These are phyloP conservation scores for Pelobates cultripes DNA, from an alignment of 2,797 vertebrate genomes.

Conservation along the genomic window DNA sequence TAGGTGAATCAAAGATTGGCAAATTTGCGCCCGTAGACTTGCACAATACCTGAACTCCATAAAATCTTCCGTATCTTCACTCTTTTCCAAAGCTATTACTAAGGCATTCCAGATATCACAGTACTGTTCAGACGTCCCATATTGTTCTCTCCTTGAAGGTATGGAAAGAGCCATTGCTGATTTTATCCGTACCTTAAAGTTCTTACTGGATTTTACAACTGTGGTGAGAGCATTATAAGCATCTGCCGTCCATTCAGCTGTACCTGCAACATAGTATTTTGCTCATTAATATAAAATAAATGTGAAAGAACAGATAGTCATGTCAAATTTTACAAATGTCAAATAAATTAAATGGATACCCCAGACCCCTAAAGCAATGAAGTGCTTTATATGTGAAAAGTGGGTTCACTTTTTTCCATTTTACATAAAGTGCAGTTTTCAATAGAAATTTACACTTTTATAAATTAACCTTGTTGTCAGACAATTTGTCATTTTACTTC, in stretches of 20 bases:
- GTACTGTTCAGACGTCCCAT: constrained; percentile 80
- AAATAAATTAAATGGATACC: too few species aligned
- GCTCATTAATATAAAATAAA: too few species aligned
- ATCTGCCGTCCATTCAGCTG: constrained; percentile 81
- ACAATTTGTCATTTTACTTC: too few species aligned
- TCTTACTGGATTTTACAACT: constrained; percentile 91
- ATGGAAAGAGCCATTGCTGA: constrained; percentile 88
- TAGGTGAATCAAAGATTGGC: constrained; percentile 85
- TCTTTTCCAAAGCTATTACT: constrained; percentile 84
- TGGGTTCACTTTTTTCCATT: too few species aligned
- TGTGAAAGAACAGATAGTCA: too few species aligned
- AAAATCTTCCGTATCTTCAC: constrained; percentile 89
- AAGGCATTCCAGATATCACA: constrained; percentile 82
- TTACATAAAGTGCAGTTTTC: too few species aligned
- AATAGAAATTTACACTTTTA: too few species aligned
- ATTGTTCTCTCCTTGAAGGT: constrained; percentile 76
- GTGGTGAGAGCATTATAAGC: constrained; percentile 84
- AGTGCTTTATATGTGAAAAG: too few species aligned
- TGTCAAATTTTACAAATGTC: too few species aligned
- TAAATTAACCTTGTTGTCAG: too few species aligned
- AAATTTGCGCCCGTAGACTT: constrained; percentile 86
- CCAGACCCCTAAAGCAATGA: too few species aligned
- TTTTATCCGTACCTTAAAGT: constrained; percentile 96
- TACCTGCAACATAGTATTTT: constrained; percentile 68
- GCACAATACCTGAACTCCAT: constrained; percentile 93